Evolutionary conservation across 2,888 invertebrate genomes (phyloP).

Genomic region (Himalopsyche kuldschensis): DNA sequence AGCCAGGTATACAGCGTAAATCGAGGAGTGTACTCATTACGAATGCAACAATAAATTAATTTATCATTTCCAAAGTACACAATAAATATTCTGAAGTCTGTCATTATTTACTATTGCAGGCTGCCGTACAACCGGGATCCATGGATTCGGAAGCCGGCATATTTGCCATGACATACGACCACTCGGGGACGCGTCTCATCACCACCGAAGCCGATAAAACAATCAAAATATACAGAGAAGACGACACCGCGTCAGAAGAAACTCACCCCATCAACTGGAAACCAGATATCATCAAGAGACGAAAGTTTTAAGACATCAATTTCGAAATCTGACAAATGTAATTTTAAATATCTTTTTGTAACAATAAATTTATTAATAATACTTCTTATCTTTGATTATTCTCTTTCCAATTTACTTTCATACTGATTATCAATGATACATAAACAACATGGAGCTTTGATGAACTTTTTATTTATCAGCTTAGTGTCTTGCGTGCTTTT

Average conservation of each 20-base stretch:
- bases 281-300: conserved; percentile 91
- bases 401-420: background rate
- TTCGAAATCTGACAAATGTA: background rate
- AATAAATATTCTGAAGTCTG: background rate
- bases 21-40: too few relatives aligned
- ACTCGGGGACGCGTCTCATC: conserved; percentile 90
- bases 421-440: too few relatives aligned
- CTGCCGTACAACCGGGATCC: conserved; percentile 96
- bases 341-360: background rate
- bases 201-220: conserved; percentile 99
- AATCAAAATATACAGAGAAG: conserved; percentile 97
- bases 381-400: background rate
- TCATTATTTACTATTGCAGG: conserved; percentile 57
- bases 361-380: background rate
- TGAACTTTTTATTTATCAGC: too few relatives aligned
- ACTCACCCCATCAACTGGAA: conserved; percentile 97
- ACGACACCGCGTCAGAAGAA: conserved; percentile 94
- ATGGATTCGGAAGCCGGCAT: conserved; percentile 99
- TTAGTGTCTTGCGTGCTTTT: too few relatives aligned
- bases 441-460: too few relatives aligned
- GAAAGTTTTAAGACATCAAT: conserved; percentile 72
- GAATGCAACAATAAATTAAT: too few relatives aligned
- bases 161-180: conserved; percentile 93
- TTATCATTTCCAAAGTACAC: background rate
- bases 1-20: too few relatives aligned